Evolutionary conservation across 2,113 vertebrate species (phyloP).

Genomic region (Cyanocitta stelleri): DNA sequence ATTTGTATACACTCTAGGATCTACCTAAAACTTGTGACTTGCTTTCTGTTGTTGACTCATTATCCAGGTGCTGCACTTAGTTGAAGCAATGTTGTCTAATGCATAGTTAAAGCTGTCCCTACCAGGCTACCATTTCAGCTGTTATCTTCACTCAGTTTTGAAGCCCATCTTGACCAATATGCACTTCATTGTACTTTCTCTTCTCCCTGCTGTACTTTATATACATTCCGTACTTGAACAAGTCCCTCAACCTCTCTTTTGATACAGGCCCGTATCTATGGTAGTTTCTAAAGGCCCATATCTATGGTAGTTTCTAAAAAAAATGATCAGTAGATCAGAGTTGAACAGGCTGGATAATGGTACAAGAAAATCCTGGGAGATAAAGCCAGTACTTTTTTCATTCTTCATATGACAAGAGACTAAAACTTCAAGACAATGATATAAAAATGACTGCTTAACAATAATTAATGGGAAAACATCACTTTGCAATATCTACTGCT

Average conservation of each 20-base stretch:
- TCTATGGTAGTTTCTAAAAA: neutral
- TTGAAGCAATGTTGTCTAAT: neutral
- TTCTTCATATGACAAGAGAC: neutral
- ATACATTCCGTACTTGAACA: neutral
- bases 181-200: neutral
- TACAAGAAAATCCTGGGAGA: neutral
- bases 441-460: neutral
- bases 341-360: neutral
- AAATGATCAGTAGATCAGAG: neutral
- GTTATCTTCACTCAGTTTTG: neutral
- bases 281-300: neutral
- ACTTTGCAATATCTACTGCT: neutral
- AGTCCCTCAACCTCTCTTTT: neutral
- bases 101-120: neutral
- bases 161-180: neutral
- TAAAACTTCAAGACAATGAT: neutral
- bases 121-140: neutral
- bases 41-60: neutral
- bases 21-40: neutral
- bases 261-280: neutral
- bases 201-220: neutral
- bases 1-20: neutral
- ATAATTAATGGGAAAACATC: neutral
- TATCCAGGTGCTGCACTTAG: neutral
- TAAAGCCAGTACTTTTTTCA: neutral